A percentile compares a stretch with the other conserved stretches of the same genome.
Evolutionary conservation across 2,113 vertebrate genomes (phyloP).

Genomic region (Spermophilus dauricus): DNA sequence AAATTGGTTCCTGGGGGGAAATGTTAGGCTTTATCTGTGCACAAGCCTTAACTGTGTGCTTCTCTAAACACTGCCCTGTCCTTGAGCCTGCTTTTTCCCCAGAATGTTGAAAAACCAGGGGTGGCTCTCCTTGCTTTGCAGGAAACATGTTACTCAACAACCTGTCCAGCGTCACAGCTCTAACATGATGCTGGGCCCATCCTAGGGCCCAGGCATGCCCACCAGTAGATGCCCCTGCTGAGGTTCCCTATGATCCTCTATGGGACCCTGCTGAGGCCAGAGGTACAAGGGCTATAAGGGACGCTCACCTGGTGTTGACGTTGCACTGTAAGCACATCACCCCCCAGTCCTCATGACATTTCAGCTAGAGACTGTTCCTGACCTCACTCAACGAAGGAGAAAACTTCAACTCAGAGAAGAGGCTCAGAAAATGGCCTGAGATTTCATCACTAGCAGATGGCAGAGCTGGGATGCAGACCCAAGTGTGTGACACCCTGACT

Average conservation of each 20-base stretch:
- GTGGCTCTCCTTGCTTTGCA: neutral
- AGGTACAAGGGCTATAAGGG: neutral
- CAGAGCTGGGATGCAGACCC: neutral
- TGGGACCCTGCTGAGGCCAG: neutral
- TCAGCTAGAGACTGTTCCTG: neutral
- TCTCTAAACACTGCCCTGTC: neutral
- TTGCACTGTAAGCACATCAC: neutral
- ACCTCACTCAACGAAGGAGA: neutral
- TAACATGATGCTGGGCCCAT: neutral
- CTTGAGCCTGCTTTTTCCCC: neutral
- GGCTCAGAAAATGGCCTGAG: neutral
- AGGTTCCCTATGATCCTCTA: neutral
- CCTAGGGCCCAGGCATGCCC: accelerated
- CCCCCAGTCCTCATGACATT: accelerated
- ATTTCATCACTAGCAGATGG: too few relatives aligned
- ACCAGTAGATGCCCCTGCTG: neutral
- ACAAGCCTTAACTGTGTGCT: neutral
- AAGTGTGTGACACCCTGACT: neutral
- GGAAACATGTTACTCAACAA: neutral
- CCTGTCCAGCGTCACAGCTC: too few relatives aligned
- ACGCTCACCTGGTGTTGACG: neutral
- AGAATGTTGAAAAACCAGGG: neutral
- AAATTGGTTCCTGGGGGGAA: neutral
- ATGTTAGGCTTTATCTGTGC: neutral
- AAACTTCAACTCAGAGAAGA: neutral